These are phyloP conservation scores for Porites australiensis DNA, from an alignment of 64 coral and sea anemone species.

Conservation along the genomic window DNA sequence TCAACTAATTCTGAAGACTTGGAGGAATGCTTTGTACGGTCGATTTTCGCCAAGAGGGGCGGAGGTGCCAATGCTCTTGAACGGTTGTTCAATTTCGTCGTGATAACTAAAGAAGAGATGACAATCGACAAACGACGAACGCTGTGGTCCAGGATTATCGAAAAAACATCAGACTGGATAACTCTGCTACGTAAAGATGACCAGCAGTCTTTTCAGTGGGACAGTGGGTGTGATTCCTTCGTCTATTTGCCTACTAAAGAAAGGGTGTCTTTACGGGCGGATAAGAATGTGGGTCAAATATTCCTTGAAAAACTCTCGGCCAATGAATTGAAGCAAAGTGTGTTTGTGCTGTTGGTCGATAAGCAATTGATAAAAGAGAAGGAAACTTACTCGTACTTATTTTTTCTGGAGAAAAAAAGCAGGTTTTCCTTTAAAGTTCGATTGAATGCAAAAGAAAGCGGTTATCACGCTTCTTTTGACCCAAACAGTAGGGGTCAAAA, in stretches of 20 bases:
- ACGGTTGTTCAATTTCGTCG: conserved; percentile 49
- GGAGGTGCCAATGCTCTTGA: conserved; percentile 35
- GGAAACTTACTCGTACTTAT: neutral
- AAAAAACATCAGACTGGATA: conserved; percentile 18
- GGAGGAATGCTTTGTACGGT: conserved; percentile 20
- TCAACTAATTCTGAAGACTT: neutral
- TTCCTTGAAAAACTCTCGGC: neutral
- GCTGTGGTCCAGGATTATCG: conserved; percentile 29
- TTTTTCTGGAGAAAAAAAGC: neutral
- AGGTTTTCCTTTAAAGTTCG: neutral
- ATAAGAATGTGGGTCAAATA: neutral
- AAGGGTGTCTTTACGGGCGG: neutral
- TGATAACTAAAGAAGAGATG: conserved; percentile 23
- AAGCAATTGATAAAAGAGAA: neutral
- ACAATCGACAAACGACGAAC: neutral
- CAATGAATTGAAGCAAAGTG: neutral
- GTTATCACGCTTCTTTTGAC: conserved; percentile 25
- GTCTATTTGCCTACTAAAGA: neutral
- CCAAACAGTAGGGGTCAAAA: neutral
- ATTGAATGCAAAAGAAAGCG: neutral
- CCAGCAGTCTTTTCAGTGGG: neutral
- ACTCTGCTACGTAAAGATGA: neutral
- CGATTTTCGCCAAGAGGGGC: conserved; percentile 47
- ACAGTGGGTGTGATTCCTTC: neutral
- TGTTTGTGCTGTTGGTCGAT: neutral